Evolutionary conservation across 2,797 vertebrate species (phyloP).

Genomic region (Danio albolineatus): DNA sequence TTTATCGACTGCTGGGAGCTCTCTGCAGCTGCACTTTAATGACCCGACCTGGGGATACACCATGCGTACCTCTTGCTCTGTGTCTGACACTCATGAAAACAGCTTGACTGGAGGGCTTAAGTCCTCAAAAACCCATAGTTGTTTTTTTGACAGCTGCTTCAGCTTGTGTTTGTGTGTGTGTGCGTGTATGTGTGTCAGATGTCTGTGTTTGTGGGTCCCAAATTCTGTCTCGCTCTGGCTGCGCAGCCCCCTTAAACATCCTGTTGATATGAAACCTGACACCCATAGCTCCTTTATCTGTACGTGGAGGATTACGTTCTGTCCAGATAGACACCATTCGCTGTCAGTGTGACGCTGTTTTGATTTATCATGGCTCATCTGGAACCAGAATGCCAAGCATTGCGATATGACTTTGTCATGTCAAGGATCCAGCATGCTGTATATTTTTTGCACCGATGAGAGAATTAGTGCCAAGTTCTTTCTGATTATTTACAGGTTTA

Average conservation of each 20-base stretch:
- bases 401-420: slow-evolving; percentile 61
- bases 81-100: slow-evolving; percentile 67
- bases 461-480: slow-evolving; percentile 42
- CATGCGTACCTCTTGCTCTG: slow-evolving; percentile 66
- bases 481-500: not conserved
- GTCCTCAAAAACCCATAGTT: slow-evolving; percentile 64
- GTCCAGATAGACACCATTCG: slow-evolving; percentile 70
- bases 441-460: slow-evolving; percentile 60
- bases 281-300: slow-evolving; percentile 63
- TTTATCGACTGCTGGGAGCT: slow-evolving; percentile 22
- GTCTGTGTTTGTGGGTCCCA: slow-evolving; percentile 35
- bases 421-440: slow-evolving; percentile 64
- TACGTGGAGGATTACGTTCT: slow-evolving; percentile 60
- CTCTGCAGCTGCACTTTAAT: slow-evolving; percentile 71
- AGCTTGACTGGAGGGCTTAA: slow-evolving; percentile 71
- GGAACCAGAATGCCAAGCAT: slow-evolving; percentile 67
- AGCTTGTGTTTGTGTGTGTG: slow-evolving; percentile 31
- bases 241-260: slow-evolving; percentile 61
- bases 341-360: slow-evolving; percentile 69
- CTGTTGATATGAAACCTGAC: slow-evolving; percentile 68
- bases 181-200: slow-evolving; percentile 29
- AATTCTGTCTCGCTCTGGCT: slow-evolving; percentile 58
- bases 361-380: slow-evolving; percentile 67
- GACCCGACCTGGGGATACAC: slow-evolving; percentile 77
- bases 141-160: slow-evolving; percentile 65